phyloP scores from a whole-genome alignment of 2,797 vertebrate genomes.

The Corythornis leucogaster region DNA sequence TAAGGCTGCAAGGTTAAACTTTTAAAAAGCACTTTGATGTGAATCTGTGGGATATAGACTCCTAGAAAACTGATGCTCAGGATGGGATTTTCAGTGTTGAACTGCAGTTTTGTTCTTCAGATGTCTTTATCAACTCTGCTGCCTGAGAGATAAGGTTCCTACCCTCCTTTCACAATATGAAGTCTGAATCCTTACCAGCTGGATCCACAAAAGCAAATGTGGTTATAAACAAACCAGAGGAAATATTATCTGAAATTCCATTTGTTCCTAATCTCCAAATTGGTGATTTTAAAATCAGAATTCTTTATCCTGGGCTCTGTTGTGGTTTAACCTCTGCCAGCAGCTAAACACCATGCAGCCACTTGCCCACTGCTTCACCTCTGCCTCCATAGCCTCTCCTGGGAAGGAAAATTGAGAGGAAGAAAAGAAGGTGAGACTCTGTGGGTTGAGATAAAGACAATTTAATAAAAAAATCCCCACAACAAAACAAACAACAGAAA shows the following conservation, averaged over 20 bases:
- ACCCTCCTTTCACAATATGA: background rate
- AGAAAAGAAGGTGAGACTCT: no score
- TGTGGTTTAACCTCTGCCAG: no score
- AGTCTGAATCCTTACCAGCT: background rate
- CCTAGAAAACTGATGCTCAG: background rate
- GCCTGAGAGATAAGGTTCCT: background rate
- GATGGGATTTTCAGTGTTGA: background rate
- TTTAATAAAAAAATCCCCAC: no score
- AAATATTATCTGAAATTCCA: background rate
- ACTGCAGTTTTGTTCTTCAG: background rate
- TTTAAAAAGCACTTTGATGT: background rate
- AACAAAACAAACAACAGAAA: no score
- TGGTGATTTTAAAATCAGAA: background rate
- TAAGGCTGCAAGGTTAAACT: background rate
- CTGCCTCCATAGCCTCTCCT: no score
- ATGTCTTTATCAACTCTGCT: background rate
- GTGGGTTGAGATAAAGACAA: no score
- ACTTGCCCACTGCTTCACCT: no score
- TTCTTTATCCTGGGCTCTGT: background rate
- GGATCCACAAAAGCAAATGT: background rate
- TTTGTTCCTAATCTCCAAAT: background rate
- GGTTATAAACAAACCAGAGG: background rate
- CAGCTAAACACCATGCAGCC: no score
- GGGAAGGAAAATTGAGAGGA: no score
- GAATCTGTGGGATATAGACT: background rate